Conservation (phyloP, 2,113 vertebrate genomes). For the Panthera leo region DNA sequence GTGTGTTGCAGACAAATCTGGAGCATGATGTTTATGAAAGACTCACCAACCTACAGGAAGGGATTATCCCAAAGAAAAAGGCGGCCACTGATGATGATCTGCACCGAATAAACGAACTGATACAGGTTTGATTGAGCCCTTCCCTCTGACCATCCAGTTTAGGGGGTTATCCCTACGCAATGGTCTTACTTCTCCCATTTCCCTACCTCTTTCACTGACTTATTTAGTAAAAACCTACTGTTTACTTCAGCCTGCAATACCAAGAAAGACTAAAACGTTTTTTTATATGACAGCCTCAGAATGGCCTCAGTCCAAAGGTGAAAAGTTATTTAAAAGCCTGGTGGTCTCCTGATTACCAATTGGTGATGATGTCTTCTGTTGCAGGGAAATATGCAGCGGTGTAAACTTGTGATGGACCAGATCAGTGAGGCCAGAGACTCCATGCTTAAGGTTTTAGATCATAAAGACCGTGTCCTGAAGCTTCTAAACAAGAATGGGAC, state of each 20-base stretch:
- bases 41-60: slow-evolving; percentile 95
- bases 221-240: background rate
- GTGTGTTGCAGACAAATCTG: slow-evolving; percentile 91
- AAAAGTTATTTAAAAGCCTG: background rate
- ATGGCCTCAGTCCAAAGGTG: background rate
- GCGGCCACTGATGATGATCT: slow-evolving; percentile 95
- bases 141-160: too few species aligned
- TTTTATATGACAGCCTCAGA: background rate
- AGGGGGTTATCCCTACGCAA: background rate
- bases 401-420: slow-evolving; percentile 99
- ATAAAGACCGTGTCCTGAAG: slow-evolving; percentile 98
- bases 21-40: slow-evolving; percentile 98
- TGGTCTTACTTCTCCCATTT: background rate
- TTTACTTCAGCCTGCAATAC: background rate
- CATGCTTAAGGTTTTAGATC: slow-evolving; percentile 99
- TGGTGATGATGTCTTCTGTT: slow-evolving; percentile 65
- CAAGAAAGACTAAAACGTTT: background rate
- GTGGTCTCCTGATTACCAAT: background rate
- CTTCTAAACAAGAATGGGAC: slow-evolving; percentile 98
- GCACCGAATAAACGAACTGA: slow-evolving; percentile 97
- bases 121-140: slow-evolving; percentile 89
- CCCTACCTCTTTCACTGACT: background rate
- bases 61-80: slow-evolving; percentile 98
- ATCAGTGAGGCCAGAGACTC: slow-evolving; percentile 98
- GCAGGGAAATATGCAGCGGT: slow-evolving; percentile 99